Conservation (phyloP, 2,797 vertebrate species). For the Tachyglossus aculeatus region DNA sequence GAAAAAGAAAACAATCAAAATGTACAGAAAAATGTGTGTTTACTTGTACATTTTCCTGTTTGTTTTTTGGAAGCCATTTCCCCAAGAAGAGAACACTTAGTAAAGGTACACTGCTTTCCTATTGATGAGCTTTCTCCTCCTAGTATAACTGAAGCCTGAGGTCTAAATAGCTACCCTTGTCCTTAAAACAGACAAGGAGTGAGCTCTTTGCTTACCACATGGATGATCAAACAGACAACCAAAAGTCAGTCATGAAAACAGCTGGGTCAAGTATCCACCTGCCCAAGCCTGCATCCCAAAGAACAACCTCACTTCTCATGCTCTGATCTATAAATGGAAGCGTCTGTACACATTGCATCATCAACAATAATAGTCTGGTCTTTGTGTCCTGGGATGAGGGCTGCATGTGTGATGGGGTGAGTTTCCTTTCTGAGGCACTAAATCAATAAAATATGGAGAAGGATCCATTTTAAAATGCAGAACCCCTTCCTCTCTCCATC, state of each 20-base stretch:
- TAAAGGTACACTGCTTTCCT: not conserved
- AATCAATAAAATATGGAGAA: no score
- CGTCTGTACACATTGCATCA: not conserved
- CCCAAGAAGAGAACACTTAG: not conserved
- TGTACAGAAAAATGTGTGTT: no score
- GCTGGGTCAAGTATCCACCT: not conserved
- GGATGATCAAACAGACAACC: not conserved
- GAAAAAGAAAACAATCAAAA: no score
- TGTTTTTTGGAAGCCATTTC: not conserved
- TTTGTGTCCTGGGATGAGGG: no score
- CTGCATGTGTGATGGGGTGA: no score
- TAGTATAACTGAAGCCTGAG: no score
- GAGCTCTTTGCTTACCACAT: not conserved
- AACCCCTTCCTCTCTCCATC: no score
- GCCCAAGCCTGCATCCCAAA: not conserved
- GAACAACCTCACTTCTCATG: not conserved
- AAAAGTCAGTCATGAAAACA: not conserved
- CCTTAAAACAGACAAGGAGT: not conserved
- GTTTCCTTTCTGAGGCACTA: no score
- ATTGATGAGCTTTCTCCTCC: not conserved
- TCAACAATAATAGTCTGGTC: no score
- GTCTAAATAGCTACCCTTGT: not conserved
- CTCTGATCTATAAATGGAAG: not conserved
- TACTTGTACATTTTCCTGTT: no score
- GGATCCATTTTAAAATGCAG: no score